These are phyloP conservation scores for Xestia xanthographa DNA, from an alignment of 2,888 invertebrate genomes.

Conservation along the genomic window DNA sequence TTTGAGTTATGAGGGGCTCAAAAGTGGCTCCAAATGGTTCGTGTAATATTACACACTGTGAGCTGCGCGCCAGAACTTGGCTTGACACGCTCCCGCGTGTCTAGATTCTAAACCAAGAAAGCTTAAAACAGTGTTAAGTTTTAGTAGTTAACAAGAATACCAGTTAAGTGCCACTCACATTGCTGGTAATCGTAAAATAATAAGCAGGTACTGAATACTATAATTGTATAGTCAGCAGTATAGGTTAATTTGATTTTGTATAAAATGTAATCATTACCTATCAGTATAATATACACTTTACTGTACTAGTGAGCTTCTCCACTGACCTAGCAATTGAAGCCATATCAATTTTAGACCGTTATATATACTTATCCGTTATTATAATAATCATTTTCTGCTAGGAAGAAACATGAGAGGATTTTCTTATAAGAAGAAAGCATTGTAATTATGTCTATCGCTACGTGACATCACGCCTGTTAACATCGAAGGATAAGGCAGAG, in stretches of 20 bases:
- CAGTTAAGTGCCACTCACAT: not conserved
- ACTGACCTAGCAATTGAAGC: conserved; percentile 7
- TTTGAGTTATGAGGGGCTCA: too few relatives aligned
- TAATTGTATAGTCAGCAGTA: not conserved
- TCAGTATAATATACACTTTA: conserved; percentile 8
- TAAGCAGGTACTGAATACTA: not conserved
- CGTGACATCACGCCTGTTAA: too few relatives aligned
- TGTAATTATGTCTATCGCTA: not conserved
- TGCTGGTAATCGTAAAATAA: conserved; percentile 9
- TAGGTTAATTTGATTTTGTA: conserved; percentile 8
- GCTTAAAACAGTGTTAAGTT: too few relatives aligned
- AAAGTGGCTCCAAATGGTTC: too few relatives aligned
- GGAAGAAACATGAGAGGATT: not conserved
- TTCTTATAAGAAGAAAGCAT: not conserved
- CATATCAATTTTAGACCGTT: conserved; percentile 36
- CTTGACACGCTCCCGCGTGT: too few relatives aligned
- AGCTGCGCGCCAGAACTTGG: too few relatives aligned
- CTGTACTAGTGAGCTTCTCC: not conserved
- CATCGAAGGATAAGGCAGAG: too few relatives aligned
- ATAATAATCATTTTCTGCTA: not conserved
- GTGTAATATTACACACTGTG: too few relatives aligned
- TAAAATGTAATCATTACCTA: not conserved
- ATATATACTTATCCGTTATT: too few relatives aligned
- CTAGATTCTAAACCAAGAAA: too few relatives aligned
- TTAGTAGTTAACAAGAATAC: not conserved